phyloP scores from a whole-genome alignment of 2,113 vertebrate species.

The Hippocampus zosterae region DNA sequence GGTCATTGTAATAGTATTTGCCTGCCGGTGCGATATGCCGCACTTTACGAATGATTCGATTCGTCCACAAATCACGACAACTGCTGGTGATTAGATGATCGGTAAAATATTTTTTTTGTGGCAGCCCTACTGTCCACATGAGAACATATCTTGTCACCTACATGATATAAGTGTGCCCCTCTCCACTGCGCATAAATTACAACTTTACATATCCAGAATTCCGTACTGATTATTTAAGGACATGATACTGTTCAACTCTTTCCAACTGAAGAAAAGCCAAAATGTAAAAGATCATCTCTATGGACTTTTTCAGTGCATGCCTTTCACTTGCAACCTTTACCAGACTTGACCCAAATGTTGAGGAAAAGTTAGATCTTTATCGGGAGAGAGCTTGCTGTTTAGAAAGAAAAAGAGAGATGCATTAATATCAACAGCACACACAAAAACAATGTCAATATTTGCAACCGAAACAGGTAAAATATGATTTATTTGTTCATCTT shows the following conservation, averaged over 20 bases:
- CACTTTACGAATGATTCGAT: too few relatives aligned
- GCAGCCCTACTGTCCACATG: too few relatives aligned
- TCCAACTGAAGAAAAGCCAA: neutral
- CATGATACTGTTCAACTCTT: neutral
- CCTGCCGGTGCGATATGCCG: too few relatives aligned
- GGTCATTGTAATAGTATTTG: too few relatives aligned
- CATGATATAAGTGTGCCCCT: too few relatives aligned
- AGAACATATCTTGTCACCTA: too few relatives aligned
- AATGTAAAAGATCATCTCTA: conserved; percentile 14
- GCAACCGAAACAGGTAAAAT: conserved; percentile 61
- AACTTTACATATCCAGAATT: neutral
- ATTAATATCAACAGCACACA: conserved; percentile 70
- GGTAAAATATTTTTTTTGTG: too few relatives aligned
- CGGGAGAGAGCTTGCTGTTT: conserved; percentile 74
- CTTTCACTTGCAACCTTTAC: conserved; percentile 61
- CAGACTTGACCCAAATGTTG: conserved; percentile 72
- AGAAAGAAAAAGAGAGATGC: conserved; percentile 74
- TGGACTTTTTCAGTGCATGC: conserved; percentile 1
- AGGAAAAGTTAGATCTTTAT: conserved; percentile 65
- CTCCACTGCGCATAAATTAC: too few relatives aligned
- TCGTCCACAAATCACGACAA: too few relatives aligned
- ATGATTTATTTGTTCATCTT: conserved; percentile 68
- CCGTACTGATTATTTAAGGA: neutral
- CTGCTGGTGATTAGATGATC: too few relatives aligned
- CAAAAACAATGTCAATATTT: conserved; percentile 49